Evolutionary conservation across 2,888 invertebrate species (phyloP).

Genomic region (Eupithecia pulchellata): DNA sequence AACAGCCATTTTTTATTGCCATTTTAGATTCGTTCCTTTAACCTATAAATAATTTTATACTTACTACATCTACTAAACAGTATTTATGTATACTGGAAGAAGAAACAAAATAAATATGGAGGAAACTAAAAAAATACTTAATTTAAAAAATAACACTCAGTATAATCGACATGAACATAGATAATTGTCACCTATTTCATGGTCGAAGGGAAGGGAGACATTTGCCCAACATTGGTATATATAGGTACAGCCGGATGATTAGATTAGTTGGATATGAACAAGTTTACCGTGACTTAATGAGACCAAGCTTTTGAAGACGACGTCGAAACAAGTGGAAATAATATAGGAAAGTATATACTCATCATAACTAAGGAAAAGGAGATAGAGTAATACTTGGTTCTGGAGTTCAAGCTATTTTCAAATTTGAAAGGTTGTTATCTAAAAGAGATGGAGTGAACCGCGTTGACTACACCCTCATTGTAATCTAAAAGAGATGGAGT

Average conservation of each 20-base stretch:
- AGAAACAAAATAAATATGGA: not conserved
- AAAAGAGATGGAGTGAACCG: not conserved
- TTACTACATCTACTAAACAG: not conserved
- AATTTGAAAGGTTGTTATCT: not conserved
- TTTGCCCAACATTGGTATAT: not conserved
- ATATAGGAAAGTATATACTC: not conserved
- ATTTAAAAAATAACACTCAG: too few species aligned
- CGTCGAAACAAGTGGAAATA: not conserved
- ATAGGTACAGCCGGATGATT: not conserved
- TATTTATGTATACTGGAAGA: not conserved
- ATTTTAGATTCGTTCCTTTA: too few species aligned
- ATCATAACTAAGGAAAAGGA: not conserved
- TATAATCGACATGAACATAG: not conserved
- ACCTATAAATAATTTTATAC: too few species aligned
- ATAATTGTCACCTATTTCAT: not conserved
- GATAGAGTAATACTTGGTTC: not conserved
- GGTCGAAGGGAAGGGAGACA: not conserved
- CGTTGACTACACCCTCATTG: not conserved
- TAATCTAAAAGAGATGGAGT: slow-evolving; percentile 10
- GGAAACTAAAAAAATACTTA: too few species aligned
- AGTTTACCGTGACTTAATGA: too few species aligned
- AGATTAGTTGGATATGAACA: not conserved
- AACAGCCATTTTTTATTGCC: too few species aligned
- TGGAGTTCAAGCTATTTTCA: not conserved
- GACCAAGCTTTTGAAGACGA: not conserved